A percentile compares a stretch with the other conserved stretches of the same genome.
phyloP scores from a whole-genome alignment of 1,140 invertebrate species.

The Mylabris phalerata region DNA sequence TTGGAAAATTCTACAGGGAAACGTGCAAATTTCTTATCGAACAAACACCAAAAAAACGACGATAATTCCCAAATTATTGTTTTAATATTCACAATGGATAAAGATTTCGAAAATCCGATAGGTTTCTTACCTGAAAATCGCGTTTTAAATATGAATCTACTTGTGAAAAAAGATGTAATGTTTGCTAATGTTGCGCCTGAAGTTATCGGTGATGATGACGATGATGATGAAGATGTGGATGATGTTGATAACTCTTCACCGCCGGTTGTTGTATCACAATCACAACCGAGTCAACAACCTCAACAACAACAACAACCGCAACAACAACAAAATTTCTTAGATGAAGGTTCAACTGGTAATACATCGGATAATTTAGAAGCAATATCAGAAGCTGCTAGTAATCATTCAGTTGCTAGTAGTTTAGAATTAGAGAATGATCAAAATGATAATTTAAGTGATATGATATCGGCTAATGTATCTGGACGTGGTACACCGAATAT shows the following conservation, averaged over 20 bases:
- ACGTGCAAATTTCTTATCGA: neutral
- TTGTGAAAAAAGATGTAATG: conserved; percentile 16
- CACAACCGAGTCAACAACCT: too few relatives aligned
- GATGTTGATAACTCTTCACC: too few relatives aligned
- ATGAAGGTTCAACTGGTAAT: conserved; percentile 80
- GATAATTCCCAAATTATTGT: conserved; percentile 39
- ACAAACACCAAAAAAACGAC: neutral
- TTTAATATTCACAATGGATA: conserved; percentile 59
- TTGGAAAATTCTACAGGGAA: neutral
- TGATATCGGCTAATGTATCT: conserved; percentile 94
- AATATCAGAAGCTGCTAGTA: conserved; percentile 89
- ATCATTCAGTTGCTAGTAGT: conserved; percentile 90
- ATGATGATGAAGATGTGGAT: conserved; percentile 1
- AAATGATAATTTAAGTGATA: conserved; percentile 86
- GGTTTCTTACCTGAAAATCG: conserved; percentile 69
- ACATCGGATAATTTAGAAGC: conserved; percentile 91
- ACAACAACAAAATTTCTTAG: conserved; percentile 49
- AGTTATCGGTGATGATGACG: conserved; percentile 2
- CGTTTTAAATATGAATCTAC: conserved; percentile 42
- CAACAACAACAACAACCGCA: conserved; percentile 45
- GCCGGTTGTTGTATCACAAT: too few relatives aligned
- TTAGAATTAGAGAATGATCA: conserved; percentile 78
- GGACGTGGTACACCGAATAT: conserved; percentile 73
- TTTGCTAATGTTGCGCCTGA: conserved; percentile 1
- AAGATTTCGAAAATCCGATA: conserved; percentile 51